Evolutionary conservation across 2,797 vertebrate species (phyloP), one percentile per base, ranked within the genome.

Genomic region (Erpetoichthys calabaricus): DNA sequence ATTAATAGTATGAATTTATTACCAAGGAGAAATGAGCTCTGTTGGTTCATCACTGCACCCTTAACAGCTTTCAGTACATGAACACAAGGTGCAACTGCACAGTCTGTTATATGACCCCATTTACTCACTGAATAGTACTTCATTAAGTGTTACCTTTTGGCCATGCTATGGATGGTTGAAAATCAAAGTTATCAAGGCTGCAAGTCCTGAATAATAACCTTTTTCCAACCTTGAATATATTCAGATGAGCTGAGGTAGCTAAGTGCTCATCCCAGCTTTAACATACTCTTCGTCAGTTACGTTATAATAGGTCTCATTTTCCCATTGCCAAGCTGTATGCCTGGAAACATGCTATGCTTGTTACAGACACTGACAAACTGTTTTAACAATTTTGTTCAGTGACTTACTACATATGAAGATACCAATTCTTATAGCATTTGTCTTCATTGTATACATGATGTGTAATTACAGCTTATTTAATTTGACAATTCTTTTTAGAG

Each of bases 141-240:
- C 89, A 96, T 94, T 94, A 93, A 92, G 91, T 89, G 85, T 86
- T 91, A 91, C 91, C 90, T 97, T 92, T 94, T 90, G 90, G 91
- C 89, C 89, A 94, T 91, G 89, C 89, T 86, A 88, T 86, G 88
- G 89, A 91, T 89, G 89, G 86, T 87, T 91, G 86, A 81, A 89
- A 93, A 91, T 91, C 89, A 92, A 92, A 95, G 91, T 95, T 91
- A 91, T 89, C 86, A 86, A 86, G 81, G 84, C 90, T 87, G 81
- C 77, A 80, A 88, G 83, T 90, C 84, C 84, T 86, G 86, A 90
- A 91, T 94, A 92, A 94, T 93, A 89, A 92, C 86, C 82, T 85
- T 83, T 85, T 86, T 81, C 82, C 87, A 87, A 86, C 84, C 87
- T 87, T 87, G 86, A 88, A 89, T 88, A 87, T 86, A 89, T 90